phyloP scores from a whole-genome alignment of 2,797 vertebrate genomes.

The Nyctibius grandis region DNA sequence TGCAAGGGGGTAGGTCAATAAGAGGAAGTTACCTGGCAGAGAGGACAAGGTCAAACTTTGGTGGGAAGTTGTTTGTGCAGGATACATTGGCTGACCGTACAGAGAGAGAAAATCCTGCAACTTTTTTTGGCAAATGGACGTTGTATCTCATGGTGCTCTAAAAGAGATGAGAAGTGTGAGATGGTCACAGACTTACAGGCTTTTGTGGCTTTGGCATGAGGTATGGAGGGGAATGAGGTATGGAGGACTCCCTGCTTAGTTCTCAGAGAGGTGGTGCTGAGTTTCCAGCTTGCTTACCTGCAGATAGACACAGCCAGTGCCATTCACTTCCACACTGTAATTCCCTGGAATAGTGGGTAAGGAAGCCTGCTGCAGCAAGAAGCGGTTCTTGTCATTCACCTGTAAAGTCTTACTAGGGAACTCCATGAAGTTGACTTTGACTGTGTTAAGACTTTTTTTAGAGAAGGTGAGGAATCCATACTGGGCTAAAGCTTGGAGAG shows the following conservation, averaged over 20 bases:
- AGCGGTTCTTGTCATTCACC: slow-evolving; percentile 76
- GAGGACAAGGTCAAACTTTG: slow-evolving; percentile 57
- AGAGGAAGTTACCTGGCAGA: slow-evolving; percentile 51
- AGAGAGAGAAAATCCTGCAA: slow-evolving; percentile 67
- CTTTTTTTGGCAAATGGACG: slow-evolving; percentile 35
- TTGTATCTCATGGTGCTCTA: slow-evolving; percentile 69
- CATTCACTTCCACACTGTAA: slow-evolving; percentile 73
- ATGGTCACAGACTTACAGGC: background rate
- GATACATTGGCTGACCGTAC: background rate
- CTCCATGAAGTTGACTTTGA: slow-evolving; percentile 68
- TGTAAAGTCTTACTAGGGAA: slow-evolving; percentile 64
- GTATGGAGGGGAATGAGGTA: background rate
- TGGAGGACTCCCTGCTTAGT: background rate
- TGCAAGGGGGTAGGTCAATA: background rate
- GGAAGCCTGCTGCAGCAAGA: slow-evolving; percentile 79
- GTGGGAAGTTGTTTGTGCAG: slow-evolving; percentile 44
- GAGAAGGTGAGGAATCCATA: slow-evolving; percentile 80
- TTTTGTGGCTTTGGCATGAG: background rate
- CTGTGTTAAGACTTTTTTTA: slow-evolving; percentile 46
- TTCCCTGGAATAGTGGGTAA: slow-evolving; percentile 72
- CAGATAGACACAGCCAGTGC: slow-evolving; percentile 78
- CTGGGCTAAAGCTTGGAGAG: slow-evolving; percentile 84
- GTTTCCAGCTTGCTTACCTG: slow-evolving; percentile 74
- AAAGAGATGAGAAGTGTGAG: background rate
- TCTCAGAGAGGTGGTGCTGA: background rate